Percentiles rank a stretch among this genome's conserved stretches.
Conservation (phyloP, 1,140 invertebrate species). For the Drosophila mayri region DNA sequence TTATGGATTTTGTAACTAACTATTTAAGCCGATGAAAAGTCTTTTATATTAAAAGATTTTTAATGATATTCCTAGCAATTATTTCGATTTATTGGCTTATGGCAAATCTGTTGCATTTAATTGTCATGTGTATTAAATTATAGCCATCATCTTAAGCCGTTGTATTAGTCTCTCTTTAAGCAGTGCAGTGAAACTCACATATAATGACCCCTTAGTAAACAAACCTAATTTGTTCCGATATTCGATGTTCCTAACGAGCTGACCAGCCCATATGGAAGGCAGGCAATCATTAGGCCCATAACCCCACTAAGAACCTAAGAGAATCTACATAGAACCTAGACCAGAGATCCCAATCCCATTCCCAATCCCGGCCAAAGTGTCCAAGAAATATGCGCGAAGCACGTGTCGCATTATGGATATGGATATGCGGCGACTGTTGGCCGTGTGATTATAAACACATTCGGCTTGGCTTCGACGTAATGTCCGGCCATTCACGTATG, state of each 20-base stretch:
- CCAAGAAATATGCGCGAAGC: constrained; percentile 72
- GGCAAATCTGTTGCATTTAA: constrained; percentile 29
- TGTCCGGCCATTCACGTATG: constrained; percentile 73
- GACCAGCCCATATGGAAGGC: constrained; percentile 11
- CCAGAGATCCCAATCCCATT: constrained; percentile 16
- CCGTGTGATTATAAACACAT: constrained; percentile 78
- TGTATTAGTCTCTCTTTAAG: constrained; percentile 36
- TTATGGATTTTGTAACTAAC: constrained; percentile 25
- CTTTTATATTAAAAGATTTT: neutral
- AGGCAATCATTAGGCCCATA: constrained; percentile 69
- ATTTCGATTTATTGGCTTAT: constrained; percentile 63
- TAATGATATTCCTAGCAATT: neutral
- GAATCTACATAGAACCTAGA: neutral
- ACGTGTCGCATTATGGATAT: constrained; percentile 75
- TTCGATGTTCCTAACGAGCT: constrained; percentile 47
- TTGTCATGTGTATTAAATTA: constrained; percentile 22
- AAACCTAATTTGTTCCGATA: constrained; percentile 24
- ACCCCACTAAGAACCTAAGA: constrained; percentile 28
- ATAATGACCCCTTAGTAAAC: constrained; percentile 21
- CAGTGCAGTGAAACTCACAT: constrained; percentile 66
- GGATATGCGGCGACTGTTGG: constrained; percentile 60
- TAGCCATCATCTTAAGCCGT: constrained; percentile 40
- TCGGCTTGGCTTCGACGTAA: constrained; percentile 47
- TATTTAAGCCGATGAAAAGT: constrained; percentile 23
- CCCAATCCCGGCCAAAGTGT: constrained; percentile 37